These are phyloP conservation scores for Xyrichtys novacula DNA, from an alignment of 2,797 vertebrate genomes.

Conservation along the genomic window DNA sequence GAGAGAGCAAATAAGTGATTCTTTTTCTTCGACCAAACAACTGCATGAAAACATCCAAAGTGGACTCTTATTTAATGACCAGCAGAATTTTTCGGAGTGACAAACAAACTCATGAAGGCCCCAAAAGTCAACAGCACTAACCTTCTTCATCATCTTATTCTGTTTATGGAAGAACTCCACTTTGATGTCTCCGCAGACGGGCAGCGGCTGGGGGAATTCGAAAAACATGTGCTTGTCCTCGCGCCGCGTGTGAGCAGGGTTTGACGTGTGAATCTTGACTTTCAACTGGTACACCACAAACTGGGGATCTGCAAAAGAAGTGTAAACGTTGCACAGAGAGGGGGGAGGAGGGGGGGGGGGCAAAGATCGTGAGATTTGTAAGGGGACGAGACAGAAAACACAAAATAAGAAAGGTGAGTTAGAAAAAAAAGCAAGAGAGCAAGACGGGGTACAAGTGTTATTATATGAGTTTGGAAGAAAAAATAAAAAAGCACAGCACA, in stretches of 20 bases:
- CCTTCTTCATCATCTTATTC: constrained; percentile 99
- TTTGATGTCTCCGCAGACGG: constrained; percentile 99
- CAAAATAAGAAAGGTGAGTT: constrained; percentile 33
- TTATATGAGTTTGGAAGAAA: constrained; percentile 51
- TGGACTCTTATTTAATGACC: neutral
- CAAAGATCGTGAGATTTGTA: constrained; percentile 52
- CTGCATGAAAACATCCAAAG: constrained; percentile 5
- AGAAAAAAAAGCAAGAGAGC: constrained; percentile 34
- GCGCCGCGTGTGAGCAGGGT: constrained; percentile 93
- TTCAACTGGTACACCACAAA: constrained; percentile 99
- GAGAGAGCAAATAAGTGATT: no score
- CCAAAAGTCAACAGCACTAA: constrained; percentile 65
- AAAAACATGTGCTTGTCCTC: constrained; percentile 99
- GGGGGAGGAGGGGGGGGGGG: neutral
- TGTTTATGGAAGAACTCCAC: constrained; percentile 99
- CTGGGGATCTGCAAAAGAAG: constrained; percentile 91
- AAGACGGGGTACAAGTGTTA: constrained; percentile 64
- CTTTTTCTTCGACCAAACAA: constrained; percentile 10
- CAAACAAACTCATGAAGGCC: neutral
- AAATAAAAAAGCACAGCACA: constrained; percentile 38
- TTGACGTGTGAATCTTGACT: constrained; percentile 98
- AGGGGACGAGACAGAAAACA: constrained; percentile 32
- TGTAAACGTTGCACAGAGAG: constrained; percentile 23
- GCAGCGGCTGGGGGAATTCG: constrained; percentile 97
- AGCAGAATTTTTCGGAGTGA: neutral